Evolutionary conservation across 1,140 invertebrate species (phyloP).

Genomic region (Apis florea): DNA sequence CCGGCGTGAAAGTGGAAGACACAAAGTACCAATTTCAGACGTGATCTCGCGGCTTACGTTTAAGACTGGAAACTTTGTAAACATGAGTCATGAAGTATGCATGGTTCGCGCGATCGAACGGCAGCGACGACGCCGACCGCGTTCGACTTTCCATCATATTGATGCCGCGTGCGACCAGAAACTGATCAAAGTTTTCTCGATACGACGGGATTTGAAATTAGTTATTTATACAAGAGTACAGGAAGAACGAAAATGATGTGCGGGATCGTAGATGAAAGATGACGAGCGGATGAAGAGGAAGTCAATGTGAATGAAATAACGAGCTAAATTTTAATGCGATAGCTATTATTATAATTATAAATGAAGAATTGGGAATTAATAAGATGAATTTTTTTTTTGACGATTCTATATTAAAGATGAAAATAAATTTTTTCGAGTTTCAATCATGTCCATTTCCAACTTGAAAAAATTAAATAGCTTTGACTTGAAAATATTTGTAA

Average conservation of each 20-base stretch:
- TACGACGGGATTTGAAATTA: slow-evolving; percentile 72
- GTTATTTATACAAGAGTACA: slow-evolving; percentile 68
- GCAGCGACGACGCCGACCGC: slow-evolving; percentile 10
- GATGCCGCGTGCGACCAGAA: slow-evolving; percentile 44
- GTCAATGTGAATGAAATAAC: neutral
- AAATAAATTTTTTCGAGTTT: neutral
- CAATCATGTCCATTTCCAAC: no score
- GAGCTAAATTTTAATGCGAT: no score
- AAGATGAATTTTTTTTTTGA: no score
- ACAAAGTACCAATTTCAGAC: slow-evolving; percentile 16
- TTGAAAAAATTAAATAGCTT: no score
- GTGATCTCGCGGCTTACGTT: slow-evolving; percentile 25
- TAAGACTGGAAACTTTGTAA: slow-evolving; percentile 45
- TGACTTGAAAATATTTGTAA: no score
- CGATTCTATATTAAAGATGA: neutral
- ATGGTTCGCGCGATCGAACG: slow-evolving; percentile 60
- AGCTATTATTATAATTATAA: neutral
- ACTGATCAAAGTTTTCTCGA: slow-evolving; percentile 76
- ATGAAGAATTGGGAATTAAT: neutral
- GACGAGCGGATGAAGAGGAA: slow-evolving; percentile 3
- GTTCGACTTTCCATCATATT: slow-evolving; percentile 38
- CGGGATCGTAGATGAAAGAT: no score
- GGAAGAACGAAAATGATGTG: slow-evolving; percentile 40
- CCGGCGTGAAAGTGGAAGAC: neutral
- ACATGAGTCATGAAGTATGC: slow-evolving; percentile 72